Conservation (phyloP, 2,113 vertebrate genomes). For the Mormoops blainvillei region DNA sequence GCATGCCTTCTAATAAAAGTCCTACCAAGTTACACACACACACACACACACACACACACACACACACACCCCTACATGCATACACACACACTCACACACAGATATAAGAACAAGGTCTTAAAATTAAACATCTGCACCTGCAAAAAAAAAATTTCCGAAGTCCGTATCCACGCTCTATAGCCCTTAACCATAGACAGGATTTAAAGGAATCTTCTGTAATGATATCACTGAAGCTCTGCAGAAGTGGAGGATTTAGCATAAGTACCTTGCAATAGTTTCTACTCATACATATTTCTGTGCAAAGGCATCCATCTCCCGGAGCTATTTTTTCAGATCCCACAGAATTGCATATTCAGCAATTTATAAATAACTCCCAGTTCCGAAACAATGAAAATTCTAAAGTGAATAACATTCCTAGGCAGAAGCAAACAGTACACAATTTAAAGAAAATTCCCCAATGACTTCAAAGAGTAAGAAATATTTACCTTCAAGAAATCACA, state of each 20-base stretch:
- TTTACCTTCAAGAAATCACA: constrained; percentile 99
- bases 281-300: constrained; percentile 74
- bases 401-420: constrained; percentile 74
- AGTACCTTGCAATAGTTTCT: constrained; percentile 79
- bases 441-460: constrained; percentile 79
- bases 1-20: constrained; percentile 53
- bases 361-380: constrained; percentile 80
- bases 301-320: constrained; percentile 77
- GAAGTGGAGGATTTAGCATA: constrained; percentile 76
- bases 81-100: not conserved
- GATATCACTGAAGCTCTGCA: constrained; percentile 71
- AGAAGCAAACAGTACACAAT: constrained; percentile 77
- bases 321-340: constrained; percentile 77
- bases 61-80: not conserved
- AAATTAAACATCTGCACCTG: constrained; percentile 80
- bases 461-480: constrained; percentile 86
- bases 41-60: not conserved
- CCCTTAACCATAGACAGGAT: constrained; percentile 74
- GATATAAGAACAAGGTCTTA: not conserved
- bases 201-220: constrained; percentile 74
- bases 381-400: constrained; percentile 80
- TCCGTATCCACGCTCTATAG: constrained; percentile 58
- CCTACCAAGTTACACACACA: constrained; percentile 33
- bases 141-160: constrained; percentile 71
- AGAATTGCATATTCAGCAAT: constrained; percentile 85